phyloP scores from a whole-genome alignment of 92 coral and sea anemone genomes.

The Heteractis magnifica region DNA sequence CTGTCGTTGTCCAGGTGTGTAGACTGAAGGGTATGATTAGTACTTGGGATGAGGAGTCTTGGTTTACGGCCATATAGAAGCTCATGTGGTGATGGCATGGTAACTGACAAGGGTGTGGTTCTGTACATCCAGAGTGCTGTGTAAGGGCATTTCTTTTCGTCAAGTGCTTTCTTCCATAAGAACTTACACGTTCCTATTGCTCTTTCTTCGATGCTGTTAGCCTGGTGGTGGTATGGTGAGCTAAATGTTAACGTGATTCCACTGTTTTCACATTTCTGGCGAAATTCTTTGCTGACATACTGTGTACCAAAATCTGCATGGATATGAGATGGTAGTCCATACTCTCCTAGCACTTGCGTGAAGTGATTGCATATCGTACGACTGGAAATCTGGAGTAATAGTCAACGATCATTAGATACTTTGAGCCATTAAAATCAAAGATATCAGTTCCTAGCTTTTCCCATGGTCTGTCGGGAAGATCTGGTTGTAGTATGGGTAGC shows the following conservation, averaged over 20 bases:
- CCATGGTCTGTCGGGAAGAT: slow-evolving; percentile 50
- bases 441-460: slow-evolving; percentile 42
- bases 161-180: slow-evolving; percentile 44
- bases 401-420: slow-evolving; percentile 23
- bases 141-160: slow-evolving; percentile 46
- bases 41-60: too few relatives aligned
- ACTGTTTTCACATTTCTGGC: slow-evolving; percentile 38
- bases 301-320: slow-evolving; percentile 49
- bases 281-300: slow-evolving; percentile 36
- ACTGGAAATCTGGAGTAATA: slow-evolving; percentile 58
- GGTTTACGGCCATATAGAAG: too few relatives aligned
- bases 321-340: slow-evolving; percentile 39
- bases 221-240: slow-evolving; percentile 28
- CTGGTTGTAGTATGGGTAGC: slow-evolving; percentile 51
- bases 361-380: slow-evolving; percentile 48
- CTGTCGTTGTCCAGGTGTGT: neutral
- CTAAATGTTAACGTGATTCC: slow-evolving; percentile 23
- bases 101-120: slow-evolving; percentile 25
- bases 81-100: slow-evolving; percentile 18
- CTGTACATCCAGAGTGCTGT: slow-evolving; percentile 56
- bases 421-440: too few relatives aligned
- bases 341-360: slow-evolving; percentile 37
- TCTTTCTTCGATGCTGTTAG: slow-evolving; percentile 12
- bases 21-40: too few relatives aligned
- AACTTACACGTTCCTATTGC: slow-evolving; percentile 44